Conservation (phyloP, 2,113 vertebrate species). For the Heteronetta atricapilla region DNA sequence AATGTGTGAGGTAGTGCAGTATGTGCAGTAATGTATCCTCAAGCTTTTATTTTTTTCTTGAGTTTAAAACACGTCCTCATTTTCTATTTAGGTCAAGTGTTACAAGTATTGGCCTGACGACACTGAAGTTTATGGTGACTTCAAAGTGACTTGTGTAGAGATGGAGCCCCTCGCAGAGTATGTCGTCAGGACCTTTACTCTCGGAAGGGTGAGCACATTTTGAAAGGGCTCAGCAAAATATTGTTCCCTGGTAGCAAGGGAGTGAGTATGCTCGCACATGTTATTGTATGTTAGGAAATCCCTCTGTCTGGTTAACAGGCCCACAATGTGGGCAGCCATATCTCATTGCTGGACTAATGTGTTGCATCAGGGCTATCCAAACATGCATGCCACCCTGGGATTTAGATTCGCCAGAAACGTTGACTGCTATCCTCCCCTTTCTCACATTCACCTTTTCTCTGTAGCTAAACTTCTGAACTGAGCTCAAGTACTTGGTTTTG, state of each 20-base stretch:
- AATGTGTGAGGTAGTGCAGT: neutral
- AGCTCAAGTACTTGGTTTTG: neutral
- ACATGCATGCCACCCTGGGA: rapidly evolving
- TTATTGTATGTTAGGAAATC: neutral
- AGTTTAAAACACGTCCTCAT: neutral
- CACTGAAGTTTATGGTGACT: conserved; percentile 96
- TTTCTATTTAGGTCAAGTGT: conserved; percentile 89
- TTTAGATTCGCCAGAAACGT: neutral
- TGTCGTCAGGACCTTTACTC: conserved; percentile 95
- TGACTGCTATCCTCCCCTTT: neutral
- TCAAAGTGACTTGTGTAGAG: conserved; percentile 96
- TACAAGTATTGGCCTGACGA: conserved; percentile 99
- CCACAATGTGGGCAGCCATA: neutral
- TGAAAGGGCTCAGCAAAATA: neutral
- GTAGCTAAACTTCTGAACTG: neutral
- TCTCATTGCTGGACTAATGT: neutral
- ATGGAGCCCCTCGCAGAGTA: conserved; percentile 97
- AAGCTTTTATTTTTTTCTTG: neutral
- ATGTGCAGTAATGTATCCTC: neutral
- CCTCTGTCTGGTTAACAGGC: neutral
- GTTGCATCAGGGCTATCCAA: rapidly evolving
- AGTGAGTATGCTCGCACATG: rapidly evolving
- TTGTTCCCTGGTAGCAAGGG: neutral
- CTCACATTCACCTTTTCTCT: neutral
- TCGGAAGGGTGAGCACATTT: conserved; percentile 88